These are phyloP conservation scores for Drusus annulatus DNA, from an alignment of 1,140 invertebrate species.

Conservation along the genomic window DNA sequence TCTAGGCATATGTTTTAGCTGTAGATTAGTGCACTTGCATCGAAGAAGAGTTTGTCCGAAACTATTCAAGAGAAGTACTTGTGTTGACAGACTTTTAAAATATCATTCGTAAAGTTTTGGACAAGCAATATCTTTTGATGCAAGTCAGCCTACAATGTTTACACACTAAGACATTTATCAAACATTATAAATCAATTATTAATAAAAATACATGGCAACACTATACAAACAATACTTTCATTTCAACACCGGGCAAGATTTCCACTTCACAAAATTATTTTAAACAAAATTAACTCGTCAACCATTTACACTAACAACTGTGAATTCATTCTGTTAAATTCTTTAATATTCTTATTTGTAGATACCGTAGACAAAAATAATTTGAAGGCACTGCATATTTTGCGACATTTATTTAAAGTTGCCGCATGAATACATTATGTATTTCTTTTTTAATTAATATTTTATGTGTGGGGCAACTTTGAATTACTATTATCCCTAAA, in stretches of 20 bases:
- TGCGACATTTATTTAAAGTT: background rate
- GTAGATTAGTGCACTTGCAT: conserved; percentile 16
- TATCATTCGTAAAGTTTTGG: background rate
- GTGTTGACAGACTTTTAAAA: background rate
- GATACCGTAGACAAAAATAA: too few species aligned
- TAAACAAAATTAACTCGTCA: too few species aligned
- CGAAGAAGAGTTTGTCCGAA: background rate
- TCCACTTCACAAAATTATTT: background rate
- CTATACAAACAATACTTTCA: conserved; percentile 58
- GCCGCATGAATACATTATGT: background rate
- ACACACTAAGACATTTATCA: conserved; percentile 57
- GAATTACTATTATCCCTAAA: too few species aligned
- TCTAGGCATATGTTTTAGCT: conserved; percentile 13
- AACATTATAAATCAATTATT: conserved; percentile 58
- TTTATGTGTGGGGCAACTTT: too few species aligned
- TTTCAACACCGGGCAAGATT: conserved; percentile 37
- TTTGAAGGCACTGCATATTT: background rate
- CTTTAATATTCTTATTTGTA: too few species aligned
- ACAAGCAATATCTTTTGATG: background rate
- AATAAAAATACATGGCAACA: conserved; percentile 57
- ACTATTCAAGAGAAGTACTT: background rate
- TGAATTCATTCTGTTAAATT: too few species aligned
- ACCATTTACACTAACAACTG: too few species aligned
- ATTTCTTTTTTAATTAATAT: too few species aligned
- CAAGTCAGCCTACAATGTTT: conserved; percentile 35